Conservation (phyloP, 2,797 vertebrate genomes). For the Apogon talboti region DNA sequence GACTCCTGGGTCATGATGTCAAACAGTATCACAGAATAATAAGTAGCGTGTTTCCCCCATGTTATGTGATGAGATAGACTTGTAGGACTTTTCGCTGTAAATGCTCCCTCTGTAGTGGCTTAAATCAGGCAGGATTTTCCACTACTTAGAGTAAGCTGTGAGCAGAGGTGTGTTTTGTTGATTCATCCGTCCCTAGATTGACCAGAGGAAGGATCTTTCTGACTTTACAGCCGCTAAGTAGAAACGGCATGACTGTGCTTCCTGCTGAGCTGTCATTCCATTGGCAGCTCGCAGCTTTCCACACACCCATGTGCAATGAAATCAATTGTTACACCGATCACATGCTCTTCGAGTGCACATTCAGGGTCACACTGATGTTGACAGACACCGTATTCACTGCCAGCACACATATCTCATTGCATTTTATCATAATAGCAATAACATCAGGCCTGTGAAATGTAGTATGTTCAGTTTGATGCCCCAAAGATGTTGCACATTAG, state of each 20-base stretch:
- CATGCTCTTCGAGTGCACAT: constrained; percentile 11
- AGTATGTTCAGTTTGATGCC: not conserved
- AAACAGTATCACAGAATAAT: constrained; percentile 18
- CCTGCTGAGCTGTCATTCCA: constrained; percentile 33
- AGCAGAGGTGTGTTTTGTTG: constrained; percentile 8
- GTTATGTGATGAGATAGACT: not conserved
- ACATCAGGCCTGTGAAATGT: not conserved
- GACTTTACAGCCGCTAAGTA: constrained; percentile 45
- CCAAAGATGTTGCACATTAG: too few relatives aligned
- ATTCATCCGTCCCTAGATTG: constrained; percentile 11
- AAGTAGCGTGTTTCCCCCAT: constrained; percentile 28
- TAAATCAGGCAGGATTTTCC: constrained; percentile 13
- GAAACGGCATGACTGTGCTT: constrained; percentile 26
- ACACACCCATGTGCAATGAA: constrained; percentile 5
- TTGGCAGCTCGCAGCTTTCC: not conserved
- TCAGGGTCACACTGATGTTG: constrained; percentile 13
- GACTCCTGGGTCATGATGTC: constrained; percentile 52
- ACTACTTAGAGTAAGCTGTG: not conserved
- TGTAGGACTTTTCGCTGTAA: constrained; percentile 19
- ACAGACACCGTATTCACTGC: not conserved
- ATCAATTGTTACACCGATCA: constrained; percentile 26
- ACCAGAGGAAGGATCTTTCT: constrained; percentile 28
- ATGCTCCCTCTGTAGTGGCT: constrained; percentile 13
- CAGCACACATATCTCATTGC: not conserved
- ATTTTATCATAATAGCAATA: not conserved